These are phyloP conservation scores for Myodes glareolus DNA, from an alignment of 2,113 vertebrate genomes.

Conservation along the genomic window DNA sequence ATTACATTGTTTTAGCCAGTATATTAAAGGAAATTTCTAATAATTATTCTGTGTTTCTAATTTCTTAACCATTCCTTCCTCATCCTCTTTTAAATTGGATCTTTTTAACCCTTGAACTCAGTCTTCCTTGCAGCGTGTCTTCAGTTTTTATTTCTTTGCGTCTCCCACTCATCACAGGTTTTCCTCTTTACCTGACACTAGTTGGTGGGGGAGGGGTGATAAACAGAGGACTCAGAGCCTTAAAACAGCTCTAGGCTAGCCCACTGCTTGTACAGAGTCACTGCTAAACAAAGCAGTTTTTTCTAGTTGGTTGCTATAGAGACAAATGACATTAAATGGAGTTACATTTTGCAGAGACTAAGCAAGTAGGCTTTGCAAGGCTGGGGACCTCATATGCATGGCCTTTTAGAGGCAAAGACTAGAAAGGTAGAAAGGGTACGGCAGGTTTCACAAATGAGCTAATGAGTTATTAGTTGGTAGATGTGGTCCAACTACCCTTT, in stretches of 20 bases:
- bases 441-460: conserved; percentile 1
- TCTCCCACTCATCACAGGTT: not conserved
- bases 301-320: conserved; percentile 74
- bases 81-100: conserved; percentile 1
- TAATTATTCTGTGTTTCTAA: conserved; percentile 1
- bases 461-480: not conserved
- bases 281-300: conserved; percentile 53
- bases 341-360: conserved; percentile 47
- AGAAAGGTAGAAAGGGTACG: not conserved
- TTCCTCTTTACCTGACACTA: not conserved
- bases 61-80: not conserved
- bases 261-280: conserved; percentile 54
- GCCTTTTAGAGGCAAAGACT: conserved; percentile 11
- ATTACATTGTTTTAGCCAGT: conserved; percentile 34
- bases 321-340: conserved; percentile 62
- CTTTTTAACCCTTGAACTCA: not conserved
- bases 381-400: not conserved
- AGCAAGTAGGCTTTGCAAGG: conserved; percentile 50
- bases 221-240: not conserved
- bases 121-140: not conserved
- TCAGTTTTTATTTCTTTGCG: not conserved
- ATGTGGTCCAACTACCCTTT: not conserved
- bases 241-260: conserved; percentile 38
- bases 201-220: not conserved
- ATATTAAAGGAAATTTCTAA: conserved; percentile 39